Evolutionary conservation across 2,797 vertebrate genomes (phyloP).

Genomic region (Centropyge bicolor): DNA sequence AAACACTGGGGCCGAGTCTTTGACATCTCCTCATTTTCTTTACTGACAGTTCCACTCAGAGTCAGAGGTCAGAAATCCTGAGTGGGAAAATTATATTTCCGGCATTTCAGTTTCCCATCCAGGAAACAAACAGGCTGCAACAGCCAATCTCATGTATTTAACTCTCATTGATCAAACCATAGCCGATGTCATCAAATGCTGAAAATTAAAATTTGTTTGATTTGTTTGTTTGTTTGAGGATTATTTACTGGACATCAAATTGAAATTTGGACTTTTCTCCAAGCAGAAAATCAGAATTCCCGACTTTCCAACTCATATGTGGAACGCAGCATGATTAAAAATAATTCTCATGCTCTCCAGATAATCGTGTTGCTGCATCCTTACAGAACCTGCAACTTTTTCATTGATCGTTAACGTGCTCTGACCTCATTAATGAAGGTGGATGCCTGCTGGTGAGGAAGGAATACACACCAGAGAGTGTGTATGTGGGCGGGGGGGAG

Average conservation of each 20-base stretch:
- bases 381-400: constrained; percentile 1
- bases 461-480: constrained; percentile 40
- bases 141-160: neutral
- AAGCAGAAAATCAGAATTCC: neutral
- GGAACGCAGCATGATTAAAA: neutral
- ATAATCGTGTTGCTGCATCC: constrained; percentile 2
- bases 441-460: constrained; percentile 55
- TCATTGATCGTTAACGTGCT: constrained; percentile 11
- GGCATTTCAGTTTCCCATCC: neutral
- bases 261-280: neutral
- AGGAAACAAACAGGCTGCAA: neutral
- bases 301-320: constrained; percentile 14
- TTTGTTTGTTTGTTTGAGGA: neutral
- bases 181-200: neutral
- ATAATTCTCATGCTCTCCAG: constrained; percentile 4
- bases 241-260: neutral
- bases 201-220: no score
- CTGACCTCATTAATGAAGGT: constrained; percentile 45
- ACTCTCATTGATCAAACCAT: neutral
- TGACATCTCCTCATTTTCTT: neutral
- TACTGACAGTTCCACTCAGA: constrained; percentile 12
- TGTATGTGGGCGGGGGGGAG: neutral
- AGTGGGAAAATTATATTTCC: neutral
- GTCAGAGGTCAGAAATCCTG: constrained; percentile 12
- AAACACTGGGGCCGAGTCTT: constrained; percentile 14